phyloP scores from a whole-genome alignment of 2,797 vertebrate species.

The Vireo griseus region DNA sequence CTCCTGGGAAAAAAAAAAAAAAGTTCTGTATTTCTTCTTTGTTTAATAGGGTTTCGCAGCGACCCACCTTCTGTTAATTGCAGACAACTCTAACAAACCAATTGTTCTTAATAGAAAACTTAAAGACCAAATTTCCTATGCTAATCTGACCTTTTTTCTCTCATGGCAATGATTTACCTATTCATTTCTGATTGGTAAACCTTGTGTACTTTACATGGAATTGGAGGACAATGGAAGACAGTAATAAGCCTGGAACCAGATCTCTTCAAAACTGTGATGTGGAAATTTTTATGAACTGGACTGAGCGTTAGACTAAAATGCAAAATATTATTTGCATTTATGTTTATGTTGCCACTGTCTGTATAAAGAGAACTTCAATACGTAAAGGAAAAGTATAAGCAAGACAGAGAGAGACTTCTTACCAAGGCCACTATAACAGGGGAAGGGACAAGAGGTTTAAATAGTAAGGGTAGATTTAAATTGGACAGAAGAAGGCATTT shows the following conservation, averaged over 20 bases:
- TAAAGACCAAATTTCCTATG: not conserved
- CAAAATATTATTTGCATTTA: not conserved
- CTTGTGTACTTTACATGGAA: not conserved
- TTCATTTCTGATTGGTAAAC: not conserved
- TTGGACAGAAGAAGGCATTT: not conserved
- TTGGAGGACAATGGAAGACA: not conserved
- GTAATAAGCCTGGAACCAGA: not conserved
- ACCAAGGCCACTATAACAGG: not conserved
- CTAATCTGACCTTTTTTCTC: not conserved
- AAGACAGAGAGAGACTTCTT: not conserved
- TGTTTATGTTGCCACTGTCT: not conserved
- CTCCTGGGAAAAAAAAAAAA: no score
- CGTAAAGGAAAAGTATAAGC: not conserved
- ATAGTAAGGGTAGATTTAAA: not conserved
- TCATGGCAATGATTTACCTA: not conserved
- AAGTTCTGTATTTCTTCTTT: not conserved
- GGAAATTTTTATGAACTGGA: not conserved
- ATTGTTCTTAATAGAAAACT: not conserved
- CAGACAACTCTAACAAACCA: not conserved
- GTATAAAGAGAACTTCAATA: not conserved
- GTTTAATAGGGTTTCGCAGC: not conserved
- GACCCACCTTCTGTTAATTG: not conserved
- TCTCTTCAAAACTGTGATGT: not conserved
- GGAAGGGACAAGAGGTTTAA: not conserved
- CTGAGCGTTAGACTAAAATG: not conserved